These are phyloP conservation scores for Cryptomyrus ogoouensis DNA, from an alignment of 2,113 vertebrate species.

Conservation along the genomic window DNA sequence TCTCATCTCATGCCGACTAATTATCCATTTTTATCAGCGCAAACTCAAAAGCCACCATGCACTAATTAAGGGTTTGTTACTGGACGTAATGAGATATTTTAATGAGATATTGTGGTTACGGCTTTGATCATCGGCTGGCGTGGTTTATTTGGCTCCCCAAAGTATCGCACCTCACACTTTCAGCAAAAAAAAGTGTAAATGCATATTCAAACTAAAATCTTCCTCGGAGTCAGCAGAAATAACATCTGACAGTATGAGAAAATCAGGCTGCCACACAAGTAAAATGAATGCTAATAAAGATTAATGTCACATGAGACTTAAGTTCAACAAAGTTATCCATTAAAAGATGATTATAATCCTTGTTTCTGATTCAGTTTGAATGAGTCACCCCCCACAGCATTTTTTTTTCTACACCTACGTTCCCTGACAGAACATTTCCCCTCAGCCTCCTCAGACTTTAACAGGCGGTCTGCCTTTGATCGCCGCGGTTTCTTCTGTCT, in stretches of 20 bases:
- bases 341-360: constrained; percentile 4
- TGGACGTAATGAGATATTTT: neutral
- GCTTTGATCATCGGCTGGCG: neutral
- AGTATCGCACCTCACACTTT: neutral
- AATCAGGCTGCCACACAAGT: neutral
- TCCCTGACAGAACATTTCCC: neutral
- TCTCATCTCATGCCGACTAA: neutral
- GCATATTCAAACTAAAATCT: neutral
- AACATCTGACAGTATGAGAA: neutral
- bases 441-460: constrained; percentile 25
- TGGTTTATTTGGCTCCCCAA: neutral
- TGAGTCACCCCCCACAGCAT: neutral
- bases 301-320: neutral
- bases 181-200: neutral
- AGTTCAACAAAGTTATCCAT: neutral
- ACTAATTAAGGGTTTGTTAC: neutral
- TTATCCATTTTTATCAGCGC: neutral
- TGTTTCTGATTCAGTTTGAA: neutral
- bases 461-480: neutral
- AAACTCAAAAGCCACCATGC: neutral
- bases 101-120: neutral
- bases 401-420: neutral
- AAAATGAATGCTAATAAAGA: constrained; percentile 1
- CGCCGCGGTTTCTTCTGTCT: constrained; percentile 43
- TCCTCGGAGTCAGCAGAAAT: neutral